Percentiles rank a stretch among this genome's conserved stretches.
phyloP scores from a whole-genome alignment of 2,888 invertebrate genomes.

The Panzeria rudis region DNA sequence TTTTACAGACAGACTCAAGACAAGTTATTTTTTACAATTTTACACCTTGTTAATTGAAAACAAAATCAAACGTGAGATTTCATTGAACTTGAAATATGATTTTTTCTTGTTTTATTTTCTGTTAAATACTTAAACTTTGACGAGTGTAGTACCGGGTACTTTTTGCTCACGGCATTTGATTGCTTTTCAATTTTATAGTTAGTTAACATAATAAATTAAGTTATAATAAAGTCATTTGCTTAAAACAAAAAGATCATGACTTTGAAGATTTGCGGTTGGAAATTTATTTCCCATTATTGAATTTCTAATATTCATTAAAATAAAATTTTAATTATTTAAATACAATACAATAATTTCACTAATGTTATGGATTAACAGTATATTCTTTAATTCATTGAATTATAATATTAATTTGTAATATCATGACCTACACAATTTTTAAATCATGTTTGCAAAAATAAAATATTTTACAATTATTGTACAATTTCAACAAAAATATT shows the following conservation, averaged over 20 bases:
- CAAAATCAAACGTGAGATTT: conserved; percentile 67
- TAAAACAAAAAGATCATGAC: conserved; percentile 23
- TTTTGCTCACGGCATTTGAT: conserved; percentile 7
- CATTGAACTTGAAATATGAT: conserved; percentile 71
- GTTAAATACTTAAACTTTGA: background rate
- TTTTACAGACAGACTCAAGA: conserved; percentile 29
- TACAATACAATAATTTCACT: background rate
- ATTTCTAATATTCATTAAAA: conserved; percentile 3
- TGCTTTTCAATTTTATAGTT: background rate
- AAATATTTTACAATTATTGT: too few species aligned
- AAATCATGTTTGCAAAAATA: too few species aligned
- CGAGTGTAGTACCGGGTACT: background rate
- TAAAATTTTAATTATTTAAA: background rate
- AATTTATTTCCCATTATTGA: conserved; percentile 46
- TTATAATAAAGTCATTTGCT: conserved; percentile 40
- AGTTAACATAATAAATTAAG: conserved; percentile 52
- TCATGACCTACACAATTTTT: conserved; percentile 37
- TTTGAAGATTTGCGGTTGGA: conserved; percentile 49
- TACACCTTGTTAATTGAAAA: conserved; percentile 41
- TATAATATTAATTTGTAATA: conserved; percentile 10
- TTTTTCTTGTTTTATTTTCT: conserved; percentile 44
- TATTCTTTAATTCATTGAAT: conserved; percentile 29
- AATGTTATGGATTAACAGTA: conserved; percentile 15
- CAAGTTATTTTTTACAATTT: conserved; percentile 38
- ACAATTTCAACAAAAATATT: too few species aligned